Evolutionary conservation across 1,140 invertebrate genomes (phyloP).

Genomic region (Rhopalosiphum padi): DNA sequence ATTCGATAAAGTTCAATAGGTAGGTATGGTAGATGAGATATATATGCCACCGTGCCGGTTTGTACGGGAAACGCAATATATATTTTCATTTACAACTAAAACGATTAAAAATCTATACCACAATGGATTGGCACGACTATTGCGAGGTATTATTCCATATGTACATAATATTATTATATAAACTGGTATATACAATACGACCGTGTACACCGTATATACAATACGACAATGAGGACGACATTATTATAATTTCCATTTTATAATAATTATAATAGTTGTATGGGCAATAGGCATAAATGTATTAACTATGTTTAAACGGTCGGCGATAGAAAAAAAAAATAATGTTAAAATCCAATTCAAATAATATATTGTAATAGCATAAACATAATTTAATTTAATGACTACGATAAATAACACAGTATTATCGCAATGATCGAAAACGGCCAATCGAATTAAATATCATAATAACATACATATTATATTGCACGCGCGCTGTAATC

Average conservation of each 20-base stretch:
- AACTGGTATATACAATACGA: background rate
- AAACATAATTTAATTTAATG: constrained; percentile 19
- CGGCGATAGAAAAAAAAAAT: background rate
- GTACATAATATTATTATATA: background rate
- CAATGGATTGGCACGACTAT: background rate
- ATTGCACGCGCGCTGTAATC: background rate
- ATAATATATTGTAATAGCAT: background rate
- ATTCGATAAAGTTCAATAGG: constrained; percentile 5
- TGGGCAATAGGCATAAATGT: background rate
- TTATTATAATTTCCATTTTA: background rate
- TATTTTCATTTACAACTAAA: constrained; percentile 5
- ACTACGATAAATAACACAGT: background rate
- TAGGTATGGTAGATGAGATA: background rate
- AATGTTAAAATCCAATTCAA: background rate
- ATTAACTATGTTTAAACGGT: background rate
- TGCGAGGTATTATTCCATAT: background rate
- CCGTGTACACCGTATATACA: background rate
- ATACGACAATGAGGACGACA: background rate
- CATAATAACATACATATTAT: background rate
- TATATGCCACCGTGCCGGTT: background rate
- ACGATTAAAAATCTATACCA: constrained; percentile 5
- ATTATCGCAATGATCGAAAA: background rate
- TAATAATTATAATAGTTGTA: constrained; percentile 19
- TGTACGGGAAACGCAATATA: background rate
- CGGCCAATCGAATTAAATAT: background rate